Evolutionary conservation across 2,113 vertebrate species (phyloP).

Genomic region (Corythaeola cristata): DNA sequence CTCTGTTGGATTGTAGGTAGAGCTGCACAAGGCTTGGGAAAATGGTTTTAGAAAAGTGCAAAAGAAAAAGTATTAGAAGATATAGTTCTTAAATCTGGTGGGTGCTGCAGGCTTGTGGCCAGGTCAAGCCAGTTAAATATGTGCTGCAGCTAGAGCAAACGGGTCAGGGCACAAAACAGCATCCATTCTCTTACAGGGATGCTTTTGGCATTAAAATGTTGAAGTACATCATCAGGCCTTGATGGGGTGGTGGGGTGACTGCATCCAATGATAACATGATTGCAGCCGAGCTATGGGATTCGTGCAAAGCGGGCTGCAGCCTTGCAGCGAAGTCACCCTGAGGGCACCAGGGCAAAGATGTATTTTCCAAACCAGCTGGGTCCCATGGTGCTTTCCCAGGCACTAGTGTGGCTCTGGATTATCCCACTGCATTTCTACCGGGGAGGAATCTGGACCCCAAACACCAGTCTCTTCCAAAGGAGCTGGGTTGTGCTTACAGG

Average conservation of each 20-base stretch:
- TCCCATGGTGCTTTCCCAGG: background rate
- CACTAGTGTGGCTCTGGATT: background rate
- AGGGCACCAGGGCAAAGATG: background rate
- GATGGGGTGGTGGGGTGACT: background rate
- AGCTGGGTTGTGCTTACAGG: background rate
- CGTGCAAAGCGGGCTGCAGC: rapidly evolving
- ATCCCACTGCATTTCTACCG: background rate
- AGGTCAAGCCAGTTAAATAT: background rate
- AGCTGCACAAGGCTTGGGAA: background rate
- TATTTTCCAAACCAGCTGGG: background rate
- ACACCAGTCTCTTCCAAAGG: background rate
- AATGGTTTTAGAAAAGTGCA: background rate
- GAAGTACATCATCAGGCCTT: background rate
- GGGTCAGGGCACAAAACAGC: background rate
- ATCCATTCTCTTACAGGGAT: background rate
- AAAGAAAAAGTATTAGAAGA: background rate
- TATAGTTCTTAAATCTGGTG: background rate
- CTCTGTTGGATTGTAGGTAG: background rate
- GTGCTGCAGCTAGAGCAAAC: background rate
- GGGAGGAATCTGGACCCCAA: background rate
- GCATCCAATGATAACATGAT: background rate
- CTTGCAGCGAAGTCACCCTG: background rate
- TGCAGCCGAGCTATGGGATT: background rate
- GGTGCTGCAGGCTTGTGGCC: background rate
- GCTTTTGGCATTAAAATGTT: background rate